Conservation (phyloP, 1,140 invertebrate species). For the Triops cancriformis region DNA sequence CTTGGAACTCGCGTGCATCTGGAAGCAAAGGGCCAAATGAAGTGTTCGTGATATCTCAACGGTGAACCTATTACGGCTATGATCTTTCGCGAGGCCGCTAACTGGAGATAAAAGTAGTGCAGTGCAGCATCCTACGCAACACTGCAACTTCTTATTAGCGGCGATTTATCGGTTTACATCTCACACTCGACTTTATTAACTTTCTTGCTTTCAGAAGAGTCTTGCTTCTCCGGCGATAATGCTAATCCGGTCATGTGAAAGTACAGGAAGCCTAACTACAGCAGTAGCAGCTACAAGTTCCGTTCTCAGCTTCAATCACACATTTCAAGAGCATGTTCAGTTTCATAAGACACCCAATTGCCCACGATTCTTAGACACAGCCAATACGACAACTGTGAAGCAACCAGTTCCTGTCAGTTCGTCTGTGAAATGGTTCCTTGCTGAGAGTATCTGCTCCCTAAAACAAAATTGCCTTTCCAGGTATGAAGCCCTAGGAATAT, state of each 20-base stretch:
- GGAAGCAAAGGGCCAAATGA: too few species aligned
- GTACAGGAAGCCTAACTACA: not conserved
- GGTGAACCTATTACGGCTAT: too few species aligned
- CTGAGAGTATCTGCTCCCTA: too few species aligned
- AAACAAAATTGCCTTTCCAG: too few species aligned
- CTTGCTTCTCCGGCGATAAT: not conserved
- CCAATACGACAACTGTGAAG: not conserved
- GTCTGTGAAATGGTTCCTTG: too few species aligned
- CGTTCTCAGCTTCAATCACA: not conserved
- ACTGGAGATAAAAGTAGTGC: not conserved
- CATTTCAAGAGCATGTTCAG: not conserved
- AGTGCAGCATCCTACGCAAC: not conserved
- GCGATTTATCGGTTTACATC: not conserved
- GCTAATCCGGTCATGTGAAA: not conserved
- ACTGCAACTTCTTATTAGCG: not conserved
- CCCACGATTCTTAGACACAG: not conserved
- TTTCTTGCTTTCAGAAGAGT: not conserved
- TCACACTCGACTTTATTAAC: not conserved
- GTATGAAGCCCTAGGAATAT: too few species aligned
- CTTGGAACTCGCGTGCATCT: too few species aligned
- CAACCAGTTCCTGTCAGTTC: not conserved
- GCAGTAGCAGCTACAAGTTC: not conserved
- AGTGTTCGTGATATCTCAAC: too few species aligned
- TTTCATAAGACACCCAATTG: not conserved
- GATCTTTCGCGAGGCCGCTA: not conserved